phyloP scores from a whole-genome alignment of 2,888 invertebrate genomes.

The Torymus texanus region DNA sequence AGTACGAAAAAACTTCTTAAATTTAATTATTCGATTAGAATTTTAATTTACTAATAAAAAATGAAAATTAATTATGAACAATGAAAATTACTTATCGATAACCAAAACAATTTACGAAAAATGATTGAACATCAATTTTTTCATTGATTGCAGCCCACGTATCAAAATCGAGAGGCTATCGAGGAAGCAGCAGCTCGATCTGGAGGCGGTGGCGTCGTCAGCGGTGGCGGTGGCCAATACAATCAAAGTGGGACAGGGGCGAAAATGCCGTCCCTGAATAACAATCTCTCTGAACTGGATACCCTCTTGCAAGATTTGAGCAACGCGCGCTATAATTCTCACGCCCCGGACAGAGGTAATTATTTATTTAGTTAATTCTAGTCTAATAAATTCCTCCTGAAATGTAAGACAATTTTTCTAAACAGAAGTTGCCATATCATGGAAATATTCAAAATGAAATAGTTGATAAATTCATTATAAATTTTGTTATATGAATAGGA shows the following conservation, averaged over 20 bases:
- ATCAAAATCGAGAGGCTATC: constrained; percentile 78
- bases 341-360: constrained; percentile 75
- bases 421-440: too few relatives aligned
- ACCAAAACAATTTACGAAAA: too few relatives aligned
- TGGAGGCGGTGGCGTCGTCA: constrained; percentile 63
- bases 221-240: constrained; percentile 52
- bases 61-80: too few relatives aligned
- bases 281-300: constrained; percentile 93
- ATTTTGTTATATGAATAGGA: too few relatives aligned
- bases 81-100: too few relatives aligned
- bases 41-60: not conserved
- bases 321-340: constrained; percentile 81
- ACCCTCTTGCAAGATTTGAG: constrained; percentile 93
- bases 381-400: not conserved
- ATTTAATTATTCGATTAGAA: not conserved
- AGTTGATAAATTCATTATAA: too few relatives aligned
- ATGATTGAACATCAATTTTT: not conserved
- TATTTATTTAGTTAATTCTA: not conserved
- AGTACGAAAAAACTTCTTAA: not conserved
- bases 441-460: too few relatives aligned
- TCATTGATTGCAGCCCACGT: constrained; percentile 79
- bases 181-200: constrained; percentile 77
- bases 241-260: constrained; percentile 66
- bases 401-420: not conserved
- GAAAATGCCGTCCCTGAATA: constrained; percentile 78